Evolutionary conservation across 2,113 vertebrate species (phyloP).

Genomic region (Burhinus oedicnemus): DNA sequence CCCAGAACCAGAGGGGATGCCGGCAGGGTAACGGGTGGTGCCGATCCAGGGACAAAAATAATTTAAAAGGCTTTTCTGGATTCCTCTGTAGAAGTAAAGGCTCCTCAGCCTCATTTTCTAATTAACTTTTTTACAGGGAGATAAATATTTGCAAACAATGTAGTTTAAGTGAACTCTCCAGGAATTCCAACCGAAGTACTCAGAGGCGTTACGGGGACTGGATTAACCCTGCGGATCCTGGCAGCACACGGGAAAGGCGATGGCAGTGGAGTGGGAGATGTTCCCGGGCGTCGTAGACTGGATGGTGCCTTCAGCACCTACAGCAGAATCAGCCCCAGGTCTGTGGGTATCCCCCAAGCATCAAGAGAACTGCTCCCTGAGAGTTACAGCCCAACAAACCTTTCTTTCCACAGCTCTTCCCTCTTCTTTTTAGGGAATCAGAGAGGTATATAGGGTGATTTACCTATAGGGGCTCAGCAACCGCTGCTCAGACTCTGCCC

Average conservation of each 20-base stretch:
- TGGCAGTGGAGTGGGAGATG: neutral
- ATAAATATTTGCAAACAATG: neutral
- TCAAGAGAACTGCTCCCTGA: fast-evolving
- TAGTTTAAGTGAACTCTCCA: neutral
- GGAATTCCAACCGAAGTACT: neutral
- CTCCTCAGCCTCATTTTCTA: neutral
- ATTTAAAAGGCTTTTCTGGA: neutral
- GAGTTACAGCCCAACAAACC: too few relatives aligned
- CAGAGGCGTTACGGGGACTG: fast-evolving
- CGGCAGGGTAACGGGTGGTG: fast-evolving
- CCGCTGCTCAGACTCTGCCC: neutral
- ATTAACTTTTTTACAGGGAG: neutral
- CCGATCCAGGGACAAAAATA: neutral
- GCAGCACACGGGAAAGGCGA: neutral
- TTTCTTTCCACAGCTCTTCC: neutral
- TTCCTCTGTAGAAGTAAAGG: neutral
- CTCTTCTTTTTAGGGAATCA: neutral
- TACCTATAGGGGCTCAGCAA: neutral
- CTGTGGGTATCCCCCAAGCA: neutral
- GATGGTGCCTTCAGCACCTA: neutral
- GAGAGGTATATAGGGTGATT: neutral
- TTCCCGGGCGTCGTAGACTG: neutral
- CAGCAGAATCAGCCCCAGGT: fast-evolving
- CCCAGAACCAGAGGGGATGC: neutral
- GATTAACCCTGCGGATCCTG: neutral